Base-by-base conservation (phyloP, 2,797 vertebrate genomes). In the Cossypha dichroa region DNA sequence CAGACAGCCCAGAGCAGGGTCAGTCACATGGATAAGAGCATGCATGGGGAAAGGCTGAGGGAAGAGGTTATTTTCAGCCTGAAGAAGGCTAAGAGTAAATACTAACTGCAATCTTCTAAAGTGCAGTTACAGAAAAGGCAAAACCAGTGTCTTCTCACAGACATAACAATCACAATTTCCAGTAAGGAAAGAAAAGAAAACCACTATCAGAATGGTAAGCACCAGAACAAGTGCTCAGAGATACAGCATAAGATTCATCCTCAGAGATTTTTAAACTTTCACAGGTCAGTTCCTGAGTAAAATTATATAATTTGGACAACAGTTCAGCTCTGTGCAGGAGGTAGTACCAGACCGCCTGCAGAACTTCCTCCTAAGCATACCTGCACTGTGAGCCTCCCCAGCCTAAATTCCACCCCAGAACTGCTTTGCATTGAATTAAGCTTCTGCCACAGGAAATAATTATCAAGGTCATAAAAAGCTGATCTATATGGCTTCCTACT, bases 301-400 rank as follows among this genome's bases (percentile, higher is more conserved):
- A 85, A 66, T 5, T 0, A 5, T 36, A 10, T 1, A 3, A 45
- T 12, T 64, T 56, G 15, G 10, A 33, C 13, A 67, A 25, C 4
- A 81, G 26, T 17, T 51, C 33, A 60, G 23, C 17, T 89, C 59
- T 48, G 28, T 28, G 15, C 20, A 48, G 36, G 40, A 66, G 15
- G 11, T 13, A 40, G 11, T 16, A 66, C 15, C 23, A 58, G 46
- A 40, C 18, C 31, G 74, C 36, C 26, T 34, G 13, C 29, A 74
- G 33, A 56, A 9, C 33, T 78, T 48, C 46, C 12, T 56, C 36
- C 41, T 22, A 38, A 41, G 7, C 34, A 36, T 25, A 82, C 38
- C 5, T 28, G 15, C 5, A 18, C 8, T n/a, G 20, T 43, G 51
- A 66, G 25, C 54, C 9, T 18, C 22, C 15, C 2, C 15, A 89